Evolutionary conservation across 2,797 vertebrate species (phyloP), one percentile per base, ranked within the genome.

Genomic region (Eleutherodactylus coqui): DNA sequence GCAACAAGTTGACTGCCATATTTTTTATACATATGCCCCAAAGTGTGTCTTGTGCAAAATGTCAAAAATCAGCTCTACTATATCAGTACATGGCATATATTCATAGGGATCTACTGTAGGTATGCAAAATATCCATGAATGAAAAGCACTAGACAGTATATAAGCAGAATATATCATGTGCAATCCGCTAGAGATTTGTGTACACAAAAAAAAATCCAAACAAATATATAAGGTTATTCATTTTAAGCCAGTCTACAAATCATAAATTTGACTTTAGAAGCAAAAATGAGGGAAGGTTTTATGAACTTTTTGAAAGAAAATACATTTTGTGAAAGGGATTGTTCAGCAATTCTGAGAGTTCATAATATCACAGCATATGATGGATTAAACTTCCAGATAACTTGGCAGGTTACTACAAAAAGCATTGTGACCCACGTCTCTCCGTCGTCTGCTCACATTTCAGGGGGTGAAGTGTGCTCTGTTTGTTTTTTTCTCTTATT

Each of bases 361-460:
- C 69, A 83, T 73, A 83, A 73, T 73, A 43, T 73, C 49, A 73
- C 47, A 72, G 81, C 27, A 58, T 58, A 58, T 83, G 81, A 83
- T 83, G 69, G 81, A 83, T 83, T 72, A 83, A 51, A 55, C 34
- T 70, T 83, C 36, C n/a, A 73, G 38, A 41, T 43, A 43, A 73
- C 69, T 58, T 83, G 81, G 81, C 81, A 83, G 69, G 36, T 83
- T 72, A 43, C 69, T 83, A 51, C 53, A 58, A 82, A 82, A 72
- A 70, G 69, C 51, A 32, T 38, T 83, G 81, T 58, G 47, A 69
- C 80, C 69, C 80, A 72, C 70, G 47, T 72, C 49, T 70, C 32
- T 32, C 34, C n/a, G 69, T 58, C 43, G 21, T 82, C 79, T 53
- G 21, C 64, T 82, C 64, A 70, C 64, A 70, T 82, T 78, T 51